These are phyloP conservation scores for Bos indicus DNA, from an alignment of 2,113 vertebrate species.

Conservation along the genomic window DNA sequence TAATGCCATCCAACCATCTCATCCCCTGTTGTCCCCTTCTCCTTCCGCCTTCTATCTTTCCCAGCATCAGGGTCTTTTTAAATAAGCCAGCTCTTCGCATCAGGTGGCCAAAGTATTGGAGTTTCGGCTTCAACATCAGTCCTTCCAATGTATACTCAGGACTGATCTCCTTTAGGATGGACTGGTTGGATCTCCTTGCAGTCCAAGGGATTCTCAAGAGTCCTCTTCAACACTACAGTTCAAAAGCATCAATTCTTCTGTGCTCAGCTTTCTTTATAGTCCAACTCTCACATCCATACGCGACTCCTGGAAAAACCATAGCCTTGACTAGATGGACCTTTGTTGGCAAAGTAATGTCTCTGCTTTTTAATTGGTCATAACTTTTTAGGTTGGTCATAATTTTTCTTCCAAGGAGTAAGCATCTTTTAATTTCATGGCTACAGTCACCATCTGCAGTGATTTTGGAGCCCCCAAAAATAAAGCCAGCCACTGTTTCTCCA, in stretches of 20 bases:
- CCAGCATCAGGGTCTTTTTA: neutral
- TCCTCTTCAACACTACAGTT: neutral
- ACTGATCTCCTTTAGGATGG: neutral
- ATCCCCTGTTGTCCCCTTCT: neutral
- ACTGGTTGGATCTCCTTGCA: neutral
- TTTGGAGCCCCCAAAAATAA: neutral
- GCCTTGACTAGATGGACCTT: neutral
- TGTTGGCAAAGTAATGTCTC: neutral
- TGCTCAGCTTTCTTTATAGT: neutral
- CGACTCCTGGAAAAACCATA: neutral
- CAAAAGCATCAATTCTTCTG: rapidly evolving
- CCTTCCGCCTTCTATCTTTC: no score
- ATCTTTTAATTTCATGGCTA: neutral
- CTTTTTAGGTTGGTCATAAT: neutral
- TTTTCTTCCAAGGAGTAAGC: neutral
- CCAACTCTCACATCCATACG: neutral
- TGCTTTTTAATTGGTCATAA: neutral
- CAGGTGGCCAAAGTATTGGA: neutral
- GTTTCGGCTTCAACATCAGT: neutral
- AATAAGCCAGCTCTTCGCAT: neutral
- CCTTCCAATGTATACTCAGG: neutral
- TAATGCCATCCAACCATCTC: neutral
- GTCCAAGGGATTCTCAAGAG: neutral
- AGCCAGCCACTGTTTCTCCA: neutral
- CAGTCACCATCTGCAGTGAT: neutral